Evolutionary conservation across 2,113 vertebrate species (phyloP), one percentile per base, ranked within the genome.

Genomic region (Hyla sarda): DNA sequence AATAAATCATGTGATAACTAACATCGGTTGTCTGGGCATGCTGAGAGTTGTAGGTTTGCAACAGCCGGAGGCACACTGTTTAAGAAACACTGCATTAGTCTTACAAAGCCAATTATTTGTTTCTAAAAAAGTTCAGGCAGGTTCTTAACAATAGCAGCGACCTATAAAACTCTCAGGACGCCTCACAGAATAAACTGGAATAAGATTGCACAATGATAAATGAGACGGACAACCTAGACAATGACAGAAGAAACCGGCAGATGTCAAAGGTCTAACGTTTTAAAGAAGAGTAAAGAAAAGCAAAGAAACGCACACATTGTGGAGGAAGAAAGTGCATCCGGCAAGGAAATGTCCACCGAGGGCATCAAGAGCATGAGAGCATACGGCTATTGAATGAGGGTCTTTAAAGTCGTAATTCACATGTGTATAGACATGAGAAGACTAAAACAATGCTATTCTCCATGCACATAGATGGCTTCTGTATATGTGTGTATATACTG

Each of bases 261-360:
- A 60, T 34, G 76, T 56, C 76, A 79, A 58, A 60, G 32, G 76
- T 56, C 76, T 21, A 34, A 23, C 19, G 11, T 11, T 79, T 37
- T 60, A 79, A 79, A 79, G 76, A 19, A 78, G n/a, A 50, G n/a
- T 17, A 50, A 50, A 50, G 47, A 19, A 76, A 50, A 60, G 76
- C 10, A 34, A 60, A 58, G 52, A 58, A 2, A 25, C 5, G 10
- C 6, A 37, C 76, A 58, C 7, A 50, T 16, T 60, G 76, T 37
- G 30, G 52, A 79, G 52, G 76, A 52, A 79, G 76, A 52, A 79
- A 79, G 30, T 21, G 54, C 54, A 79, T 58, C 76, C 76, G 32
- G 34, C 4, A 79, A 79, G 76, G 10, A 23, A 23, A n/a, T 37
- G 32, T 79, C 76, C 76, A 34, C 76, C 21, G 76, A 79, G 76